Percentiles rank a stretch among this genome's conserved stretches.
Conservation (phyloP, 2,888 invertebrate species). For the Keiferia lycopersicella region DNA sequence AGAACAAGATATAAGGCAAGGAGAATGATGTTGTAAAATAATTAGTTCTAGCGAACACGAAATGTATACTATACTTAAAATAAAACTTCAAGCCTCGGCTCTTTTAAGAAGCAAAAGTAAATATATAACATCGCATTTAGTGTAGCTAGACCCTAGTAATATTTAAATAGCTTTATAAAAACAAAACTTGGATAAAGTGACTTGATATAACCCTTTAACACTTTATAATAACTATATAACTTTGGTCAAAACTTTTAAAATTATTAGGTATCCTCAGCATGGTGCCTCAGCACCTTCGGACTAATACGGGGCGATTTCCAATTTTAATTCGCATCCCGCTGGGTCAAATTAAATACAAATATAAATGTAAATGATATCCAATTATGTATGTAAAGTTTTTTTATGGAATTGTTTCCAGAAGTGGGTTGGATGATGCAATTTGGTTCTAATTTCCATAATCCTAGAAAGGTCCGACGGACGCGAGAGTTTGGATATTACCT, state of each 20-base stretch:
- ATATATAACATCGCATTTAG: no score
- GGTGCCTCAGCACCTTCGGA: background rate
- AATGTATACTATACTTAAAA: no score
- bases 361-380: constrained; percentile 9
- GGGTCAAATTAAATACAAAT: constrained; percentile 14
- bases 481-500: background rate
- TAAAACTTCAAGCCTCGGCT: no score
- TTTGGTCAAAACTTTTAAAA: constrained; percentile 11
- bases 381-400: constrained; percentile 25
- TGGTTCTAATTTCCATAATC: constrained; percentile 49
- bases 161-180: no score
- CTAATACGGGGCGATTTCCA: background rate
- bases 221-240: no score
- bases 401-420: constrained; percentile 25
- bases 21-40: no score
- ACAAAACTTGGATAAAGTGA: no score
- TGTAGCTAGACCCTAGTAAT: no score
- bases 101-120: no score
- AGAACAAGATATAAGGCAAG: no score
- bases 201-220: no score
- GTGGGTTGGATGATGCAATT: constrained; percentile 23
- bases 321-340: background rate
- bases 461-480: background rate
- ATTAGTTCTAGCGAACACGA: no score
- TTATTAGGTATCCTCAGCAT: background rate